These are phyloP conservation scores for Falco punctatus DNA, from an alignment of 2,113 vertebrate genomes.

Conservation along the genomic window DNA sequence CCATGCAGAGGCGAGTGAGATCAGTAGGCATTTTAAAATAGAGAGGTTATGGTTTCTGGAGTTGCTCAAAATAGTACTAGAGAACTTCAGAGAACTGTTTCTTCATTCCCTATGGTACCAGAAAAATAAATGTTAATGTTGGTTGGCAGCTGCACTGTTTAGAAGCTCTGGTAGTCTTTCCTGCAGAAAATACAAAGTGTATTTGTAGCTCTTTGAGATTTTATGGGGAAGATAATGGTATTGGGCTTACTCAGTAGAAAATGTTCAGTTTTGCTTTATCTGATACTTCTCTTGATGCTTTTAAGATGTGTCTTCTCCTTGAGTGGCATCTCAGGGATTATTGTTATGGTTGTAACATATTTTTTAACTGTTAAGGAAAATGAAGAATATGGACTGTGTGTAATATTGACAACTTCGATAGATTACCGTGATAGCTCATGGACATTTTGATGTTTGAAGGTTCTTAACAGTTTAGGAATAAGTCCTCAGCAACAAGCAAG, in stretches of 20 bases:
- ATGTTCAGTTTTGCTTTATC: background rate
- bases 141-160: background rate
- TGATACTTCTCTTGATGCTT: background rate
- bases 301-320: background rate
- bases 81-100: background rate
- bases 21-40: background rate
- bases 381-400: background rate
- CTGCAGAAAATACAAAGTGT: background rate
- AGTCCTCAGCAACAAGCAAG: background rate
- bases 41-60: background rate
- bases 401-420: background rate
- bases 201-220: background rate
- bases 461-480: background rate
- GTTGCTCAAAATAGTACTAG: background rate
- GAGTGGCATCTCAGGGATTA: background rate
- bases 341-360: background rate
- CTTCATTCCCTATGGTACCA: background rate
- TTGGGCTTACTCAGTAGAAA: background rate
- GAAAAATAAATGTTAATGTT: background rate
- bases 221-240: background rate
- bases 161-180: background rate
- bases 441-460: background rate
- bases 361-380: background rate
- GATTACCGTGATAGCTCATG: background rate
- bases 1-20: rapidly evolving